Evolutionary conservation across 2,113 vertebrate genomes (phyloP).

Genomic region (Vicugna pacos): DNA sequence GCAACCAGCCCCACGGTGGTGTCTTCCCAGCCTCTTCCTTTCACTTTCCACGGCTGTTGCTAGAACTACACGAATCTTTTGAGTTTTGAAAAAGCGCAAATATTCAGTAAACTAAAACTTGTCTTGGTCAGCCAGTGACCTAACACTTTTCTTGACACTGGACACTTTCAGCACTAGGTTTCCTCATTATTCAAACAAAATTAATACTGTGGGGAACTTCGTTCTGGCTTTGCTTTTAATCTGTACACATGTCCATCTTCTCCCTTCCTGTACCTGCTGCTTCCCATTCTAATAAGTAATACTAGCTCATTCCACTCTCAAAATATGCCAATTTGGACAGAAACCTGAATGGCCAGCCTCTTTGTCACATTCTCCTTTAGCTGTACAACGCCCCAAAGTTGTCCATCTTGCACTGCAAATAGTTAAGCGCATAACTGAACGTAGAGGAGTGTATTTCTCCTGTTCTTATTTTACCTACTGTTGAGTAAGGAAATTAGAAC

Average conservation of each 20-base stretch:
- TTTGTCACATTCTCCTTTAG: background rate
- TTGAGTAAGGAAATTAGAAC: background rate
- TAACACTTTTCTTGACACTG: background rate
- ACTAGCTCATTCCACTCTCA: background rate
- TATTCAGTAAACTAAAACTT: background rate
- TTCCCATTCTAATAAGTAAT: background rate
- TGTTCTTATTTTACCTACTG: background rate
- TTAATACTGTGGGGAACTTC: background rate
- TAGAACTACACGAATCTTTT: background rate
- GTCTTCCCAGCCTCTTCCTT: background rate
- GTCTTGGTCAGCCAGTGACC: background rate
- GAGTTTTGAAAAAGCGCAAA: background rate
- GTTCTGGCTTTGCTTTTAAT: background rate
- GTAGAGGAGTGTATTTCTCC: background rate
- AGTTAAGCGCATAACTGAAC: background rate
- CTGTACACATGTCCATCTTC: background rate
- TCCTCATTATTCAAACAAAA: background rate
- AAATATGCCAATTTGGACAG: background rate
- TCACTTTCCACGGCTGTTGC: background rate
- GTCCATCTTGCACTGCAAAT: background rate
- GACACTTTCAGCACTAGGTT: background rate
- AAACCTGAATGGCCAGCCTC: background rate
- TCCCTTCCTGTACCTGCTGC: background rate
- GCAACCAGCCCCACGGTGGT: accelerated
- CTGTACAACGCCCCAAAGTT: background rate